Base-by-base conservation (phyloP, 30 jellyfish, hydroid and myxozoan species). In the Turritopsis dohrnii region DNA sequence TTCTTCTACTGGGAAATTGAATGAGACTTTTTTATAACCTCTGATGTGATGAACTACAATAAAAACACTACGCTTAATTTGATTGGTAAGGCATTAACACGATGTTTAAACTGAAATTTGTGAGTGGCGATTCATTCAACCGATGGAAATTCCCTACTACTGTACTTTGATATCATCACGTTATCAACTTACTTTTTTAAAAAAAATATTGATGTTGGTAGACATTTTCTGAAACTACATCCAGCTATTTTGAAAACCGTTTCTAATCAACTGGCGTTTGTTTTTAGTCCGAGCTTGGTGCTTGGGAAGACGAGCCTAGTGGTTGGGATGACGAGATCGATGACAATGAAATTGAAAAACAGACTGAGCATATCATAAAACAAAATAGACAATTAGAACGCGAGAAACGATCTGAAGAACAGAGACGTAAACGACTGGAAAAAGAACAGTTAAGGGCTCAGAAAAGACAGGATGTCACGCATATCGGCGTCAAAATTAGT, bases 301-400 rank as follows among this genome's bases (percentile, higher is more conserved):
- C 79, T 23, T 52, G 81, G 87, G 87, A 80, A 53, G 87, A 80
- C 79, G 87, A 80, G 52, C 53, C 29, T 18, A 60, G 87, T 21
- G 87, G 81, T 8, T 80, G 87, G 87, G 87, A 71, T n/a, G 84
- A 80, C 29, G 82, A 80, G 18, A 24, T 80, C 5, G 87, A 80
- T 80, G 87, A 80, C 20, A 23, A 30, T 23, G 87, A 80, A 21
- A 80, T 80, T 3, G 28, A 65, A 31, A 31, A 30, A 80, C 71
- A 80, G 53, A 80, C 87, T 0, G 82, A 80, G 4, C 54, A 52
- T 80, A 80, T 80, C 54, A 19, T 80, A 18, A 80, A 80, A 53
- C 81, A 71, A 80, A 80, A 24, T 30, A 80, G 65, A 71, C 81
- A 52, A 53, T 80, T 80, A 31, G 87, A 80, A 53, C 81, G 87